Percentiles rank a stretch among this genome's conserved stretches.
Evolutionary conservation across 1,140 invertebrate species (phyloP).

Genomic region (Zaprionus africanus): DNA sequence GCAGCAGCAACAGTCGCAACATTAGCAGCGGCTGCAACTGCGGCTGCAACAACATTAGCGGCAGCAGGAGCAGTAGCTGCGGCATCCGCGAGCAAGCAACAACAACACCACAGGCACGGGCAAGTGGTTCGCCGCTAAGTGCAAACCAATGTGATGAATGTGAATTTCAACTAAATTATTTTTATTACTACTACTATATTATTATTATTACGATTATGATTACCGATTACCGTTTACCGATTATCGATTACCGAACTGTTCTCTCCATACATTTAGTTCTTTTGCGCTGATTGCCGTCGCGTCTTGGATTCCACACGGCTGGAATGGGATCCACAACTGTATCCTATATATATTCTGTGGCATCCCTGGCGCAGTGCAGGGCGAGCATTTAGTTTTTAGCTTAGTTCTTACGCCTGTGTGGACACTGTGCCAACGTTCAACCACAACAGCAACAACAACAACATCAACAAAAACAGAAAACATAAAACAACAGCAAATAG

Average conservation of each 20-base stretch:
- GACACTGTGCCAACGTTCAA: constrained; percentile 40
- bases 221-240: constrained; percentile 69
- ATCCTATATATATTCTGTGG: constrained; percentile 5
- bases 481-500: constrained; percentile 2
- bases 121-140: constrained; percentile 63
- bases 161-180: constrained; percentile 83
- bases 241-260: constrained; percentile 72
- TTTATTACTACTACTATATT: constrained; percentile 79
- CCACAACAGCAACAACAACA: constrained; percentile 37
- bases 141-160: constrained; percentile 80
- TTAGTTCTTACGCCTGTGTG: constrained; percentile 77
- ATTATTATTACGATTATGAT: constrained; percentile 79
- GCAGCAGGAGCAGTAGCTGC: constrained; percentile 16
- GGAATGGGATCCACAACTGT: constrained; percentile 6
- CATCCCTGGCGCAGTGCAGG: constrained; percentile 48
- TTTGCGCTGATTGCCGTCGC: constrained; percentile 64
- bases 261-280: constrained; percentile 80
- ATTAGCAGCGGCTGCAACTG: constrained; percentile 13
- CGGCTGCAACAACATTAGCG: constrained; percentile 7
- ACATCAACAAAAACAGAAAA: constrained; percentile 5
- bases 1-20: background rate
- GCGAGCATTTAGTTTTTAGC: constrained; percentile 79
- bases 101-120: constrained; percentile 51
- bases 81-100: constrained; percentile 21
- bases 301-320: constrained; percentile 8